These are phyloP conservation scores for Nymphalis urticae DNA, from an alignment of 2,888 invertebrate genomes.

Conservation along the genomic window DNA sequence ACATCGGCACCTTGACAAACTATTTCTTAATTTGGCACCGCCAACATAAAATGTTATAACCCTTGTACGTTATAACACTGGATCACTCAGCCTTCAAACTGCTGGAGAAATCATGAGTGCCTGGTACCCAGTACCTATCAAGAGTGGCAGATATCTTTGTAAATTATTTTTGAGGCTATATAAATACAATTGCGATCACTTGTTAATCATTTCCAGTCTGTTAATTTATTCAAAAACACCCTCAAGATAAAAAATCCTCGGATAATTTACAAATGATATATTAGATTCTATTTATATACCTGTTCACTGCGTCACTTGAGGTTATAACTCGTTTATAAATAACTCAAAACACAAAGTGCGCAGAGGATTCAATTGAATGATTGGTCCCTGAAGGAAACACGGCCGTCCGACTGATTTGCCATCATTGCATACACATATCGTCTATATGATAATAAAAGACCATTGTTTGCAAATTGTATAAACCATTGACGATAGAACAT, in stretches of 20 bases:
- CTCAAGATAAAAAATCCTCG: neutral
- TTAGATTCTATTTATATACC: constrained; percentile 9
- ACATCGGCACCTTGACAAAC: no score
- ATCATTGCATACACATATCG: constrained; percentile 15
- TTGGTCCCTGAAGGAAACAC: constrained; percentile 43
- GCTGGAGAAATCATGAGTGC: no score
- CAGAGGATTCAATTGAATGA: constrained; percentile 58
- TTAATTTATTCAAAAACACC: neutral
- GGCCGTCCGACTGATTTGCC: constrained; percentile 30
- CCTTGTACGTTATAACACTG: no score
- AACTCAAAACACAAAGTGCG: constrained; percentile 29
- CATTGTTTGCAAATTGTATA: constrained; percentile 31
- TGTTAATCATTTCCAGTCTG: no score
- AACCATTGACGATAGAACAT: neutral
- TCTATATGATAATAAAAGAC: constrained; percentile 23
- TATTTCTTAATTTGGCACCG: no score
- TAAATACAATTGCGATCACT: no score
- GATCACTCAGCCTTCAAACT: no score
- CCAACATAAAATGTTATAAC: no score
- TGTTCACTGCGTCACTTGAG: constrained; percentile 13
- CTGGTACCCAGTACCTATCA: no score
- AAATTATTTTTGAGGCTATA: no score
- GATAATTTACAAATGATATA: constrained; percentile 3
- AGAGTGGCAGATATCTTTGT: no score
- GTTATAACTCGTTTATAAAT: constrained; percentile 30